Evolutionary conservation across 1,140 invertebrate species (phyloP), one percentile per base, ranked within the genome.

Genomic region (Calosoma granatense): DNA sequence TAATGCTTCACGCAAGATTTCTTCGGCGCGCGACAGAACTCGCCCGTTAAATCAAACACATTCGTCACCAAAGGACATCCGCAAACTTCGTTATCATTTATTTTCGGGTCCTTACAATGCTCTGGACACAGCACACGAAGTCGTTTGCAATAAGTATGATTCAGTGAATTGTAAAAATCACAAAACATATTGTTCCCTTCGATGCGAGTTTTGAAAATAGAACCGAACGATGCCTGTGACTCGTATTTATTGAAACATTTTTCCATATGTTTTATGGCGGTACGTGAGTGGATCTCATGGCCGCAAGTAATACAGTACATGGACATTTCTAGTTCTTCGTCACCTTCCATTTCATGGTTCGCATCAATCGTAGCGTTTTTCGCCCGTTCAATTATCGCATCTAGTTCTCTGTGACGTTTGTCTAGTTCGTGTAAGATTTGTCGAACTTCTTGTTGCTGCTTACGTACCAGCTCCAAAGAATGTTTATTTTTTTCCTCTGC

Each of bases 221-320:
- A 96, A 14, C 93, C 94, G 73, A 97, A 98, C 0, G 94, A 96
- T 97, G 93, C 52, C 92, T 71, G 70, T 1, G 68, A 94, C 70
- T 99, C 97, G 72, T 95, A 94, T 81, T 97, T 97, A 62, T 94
- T 91, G 68, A 94, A 96, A 72, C 92, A 95, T 66, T 93, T 92
- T 72, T 94, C 92, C 88, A 94, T 92, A 64, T 95, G 95, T 67
- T 92, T 92, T 4, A 97, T 84, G 0, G 92, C 93, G 1, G 86
- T 90, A 26, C 85, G 77, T 0, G 87, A 87, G 67, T 90, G 86
- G 52, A 97, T 87, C 73, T 97, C 93, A 70, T 92, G 90, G 0
- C 94, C 94, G 76, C 94, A 98, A 0, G 94, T 97, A 12, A 98
- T 92, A 72, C 95, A 98, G 67, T 95, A 95, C 78, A 92, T 89